Conservation (phyloP, 2,888 invertebrate species). For the Alsophila aescularia region DNA sequence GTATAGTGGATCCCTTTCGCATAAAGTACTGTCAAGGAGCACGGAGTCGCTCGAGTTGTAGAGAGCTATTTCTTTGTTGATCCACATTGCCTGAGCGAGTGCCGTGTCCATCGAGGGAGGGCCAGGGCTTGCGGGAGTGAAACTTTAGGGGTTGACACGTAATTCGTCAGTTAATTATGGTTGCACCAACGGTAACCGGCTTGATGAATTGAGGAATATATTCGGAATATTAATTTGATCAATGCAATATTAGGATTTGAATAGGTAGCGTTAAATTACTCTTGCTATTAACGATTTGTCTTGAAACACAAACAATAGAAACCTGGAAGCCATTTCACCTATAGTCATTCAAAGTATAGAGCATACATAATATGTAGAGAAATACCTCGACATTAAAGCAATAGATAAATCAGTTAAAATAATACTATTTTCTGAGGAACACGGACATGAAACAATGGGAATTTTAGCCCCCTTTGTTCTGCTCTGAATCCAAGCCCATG, state of each 20-base stretch:
- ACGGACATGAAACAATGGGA: background rate
- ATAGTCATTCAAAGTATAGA: background rate
- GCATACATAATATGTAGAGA: background rate
- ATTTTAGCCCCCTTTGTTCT: slow-evolving; percentile 1
- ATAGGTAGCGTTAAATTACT: background rate
- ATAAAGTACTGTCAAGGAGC: slow-evolving; percentile 11
- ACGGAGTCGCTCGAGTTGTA: slow-evolving; percentile 17
- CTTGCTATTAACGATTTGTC: background rate
- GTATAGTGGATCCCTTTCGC: slow-evolving; percentile 8
- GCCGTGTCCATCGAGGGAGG: slow-evolving; percentile 60
- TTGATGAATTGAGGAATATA: background rate
- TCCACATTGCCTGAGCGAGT: slow-evolving; percentile 48
- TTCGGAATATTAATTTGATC: background rate
- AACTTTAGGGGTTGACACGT: background rate
- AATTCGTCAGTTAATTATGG: background rate
- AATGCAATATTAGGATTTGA: background rate
- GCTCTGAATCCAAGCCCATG: slow-evolving; percentile 16
- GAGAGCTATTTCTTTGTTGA: slow-evolving; percentile 54
- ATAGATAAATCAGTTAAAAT: background rate
- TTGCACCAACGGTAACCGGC: background rate
- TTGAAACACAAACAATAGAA: background rate
- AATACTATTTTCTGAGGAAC: background rate
- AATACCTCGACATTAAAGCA: background rate
- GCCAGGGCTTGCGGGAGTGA: slow-evolving; percentile 30
- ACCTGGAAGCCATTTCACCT: background rate